Conservation (phyloP, 37 sponge, comb jelly and placozoan species). For the Corticium candelabrum region DNA sequence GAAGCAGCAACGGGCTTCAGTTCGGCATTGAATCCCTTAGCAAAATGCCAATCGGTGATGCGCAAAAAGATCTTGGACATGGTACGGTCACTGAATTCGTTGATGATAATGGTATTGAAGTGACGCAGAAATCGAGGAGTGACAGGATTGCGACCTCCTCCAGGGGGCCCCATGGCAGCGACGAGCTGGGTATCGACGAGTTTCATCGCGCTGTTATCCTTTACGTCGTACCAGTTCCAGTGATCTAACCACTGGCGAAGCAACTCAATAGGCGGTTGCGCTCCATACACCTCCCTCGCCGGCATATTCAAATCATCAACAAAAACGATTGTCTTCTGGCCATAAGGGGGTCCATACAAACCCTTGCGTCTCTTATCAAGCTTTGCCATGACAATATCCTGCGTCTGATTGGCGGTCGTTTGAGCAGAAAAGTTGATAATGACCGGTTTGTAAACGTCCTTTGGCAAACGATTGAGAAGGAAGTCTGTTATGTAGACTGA, state of each 20-base stretch:
- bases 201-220: slow-evolving; percentile 63
- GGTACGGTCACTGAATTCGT: slow-evolving; percentile 80
- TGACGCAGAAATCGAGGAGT: slow-evolving; percentile 93
- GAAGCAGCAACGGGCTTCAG: slow-evolving; percentile 37
- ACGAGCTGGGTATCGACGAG: slow-evolving; percentile 81
- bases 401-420: slow-evolving; percentile 96
- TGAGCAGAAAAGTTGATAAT: slow-evolving; percentile 97
- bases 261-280: slow-evolving; percentile 97
- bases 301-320: slow-evolving; percentile 99
- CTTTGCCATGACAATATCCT: slow-evolving; percentile 95
- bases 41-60: slow-evolving; percentile 86
- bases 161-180: slow-evolving; percentile 95
- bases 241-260: slow-evolving; percentile 95
- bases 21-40: slow-evolving; percentile 72
- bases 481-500: slow-evolving; percentile 95
- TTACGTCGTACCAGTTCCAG: slow-evolving; percentile 83
- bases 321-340: slow-evolving; percentile 92
- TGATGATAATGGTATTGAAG: slow-evolving; percentile 90
- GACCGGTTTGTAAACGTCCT: slow-evolving; percentile 89
- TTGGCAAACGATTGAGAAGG: slow-evolving; percentile 76
- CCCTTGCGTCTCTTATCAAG: slow-evolving; percentile 98
- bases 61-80: slow-evolving; percentile 77
- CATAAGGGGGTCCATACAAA: slow-evolving; percentile 94
- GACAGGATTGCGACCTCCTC: slow-evolving; percentile 92
- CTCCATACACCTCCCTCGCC: slow-evolving; percentile 83